These are phyloP conservation scores for Xiphorhynchus erythropygius DNA, from an alignment of 2,797 vertebrate species.

Conservation along the genomic window DNA sequence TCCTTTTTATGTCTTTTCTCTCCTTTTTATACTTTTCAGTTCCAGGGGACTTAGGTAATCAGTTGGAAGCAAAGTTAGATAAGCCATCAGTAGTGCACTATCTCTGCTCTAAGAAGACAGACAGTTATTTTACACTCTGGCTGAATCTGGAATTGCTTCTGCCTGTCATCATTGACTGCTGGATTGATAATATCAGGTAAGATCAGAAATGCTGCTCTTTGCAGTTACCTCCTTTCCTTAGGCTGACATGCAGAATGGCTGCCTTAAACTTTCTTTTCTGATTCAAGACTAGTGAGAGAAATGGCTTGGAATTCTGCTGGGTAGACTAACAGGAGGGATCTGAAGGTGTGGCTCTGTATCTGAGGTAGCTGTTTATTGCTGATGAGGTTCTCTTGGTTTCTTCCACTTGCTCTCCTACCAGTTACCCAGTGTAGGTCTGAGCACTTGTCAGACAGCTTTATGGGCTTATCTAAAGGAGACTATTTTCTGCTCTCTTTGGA, in stretches of 20 bases:
- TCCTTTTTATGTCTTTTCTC: background rate
- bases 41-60: slow-evolving; percentile 96
- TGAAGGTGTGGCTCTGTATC: background rate
- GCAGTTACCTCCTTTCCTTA: background rate
- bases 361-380: background rate
- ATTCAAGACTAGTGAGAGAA: background rate
- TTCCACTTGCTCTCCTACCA: background rate
- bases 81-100: slow-evolving; percentile 96
- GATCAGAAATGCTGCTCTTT: background rate
- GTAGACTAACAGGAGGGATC: background rate
- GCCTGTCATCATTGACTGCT: slow-evolving; percentile 95
- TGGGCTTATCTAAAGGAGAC: background rate
- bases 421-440: background rate
- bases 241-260: background rate
- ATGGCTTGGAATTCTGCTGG: background rate
- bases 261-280: background rate
- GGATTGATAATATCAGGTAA: slow-evolving; percentile 98
- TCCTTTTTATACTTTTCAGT: slow-evolving; percentile 74
- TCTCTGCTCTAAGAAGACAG: slow-evolving; percentile 93
- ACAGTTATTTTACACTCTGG: slow-evolving; percentile 94
- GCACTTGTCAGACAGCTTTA: background rate
- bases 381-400: background rate
- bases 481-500: background rate
- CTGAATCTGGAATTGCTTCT: slow-evolving; percentile 94
- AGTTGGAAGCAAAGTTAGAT: slow-evolving; percentile 94